These are phyloP conservation scores for Diachrysia chrysitis DNA, from an alignment of 2,888 invertebrate species.

Conservation along the genomic window DNA sequence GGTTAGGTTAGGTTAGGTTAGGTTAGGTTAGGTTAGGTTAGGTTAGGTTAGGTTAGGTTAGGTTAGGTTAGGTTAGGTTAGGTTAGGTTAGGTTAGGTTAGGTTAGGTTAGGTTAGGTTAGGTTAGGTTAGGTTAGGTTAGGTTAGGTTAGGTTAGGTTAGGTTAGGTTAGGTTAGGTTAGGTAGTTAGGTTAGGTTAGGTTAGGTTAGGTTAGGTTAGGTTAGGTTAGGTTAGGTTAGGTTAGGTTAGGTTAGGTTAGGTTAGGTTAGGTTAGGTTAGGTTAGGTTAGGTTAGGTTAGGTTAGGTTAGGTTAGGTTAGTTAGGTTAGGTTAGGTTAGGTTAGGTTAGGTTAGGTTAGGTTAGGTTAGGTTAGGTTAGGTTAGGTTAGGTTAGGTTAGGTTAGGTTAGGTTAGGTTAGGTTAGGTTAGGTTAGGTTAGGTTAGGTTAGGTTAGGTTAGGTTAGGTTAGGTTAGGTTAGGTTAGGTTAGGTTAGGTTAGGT, in stretches of 20 bases:
- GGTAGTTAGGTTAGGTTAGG: constrained; percentile 26
- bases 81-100: constrained; percentile 11
- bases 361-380: constrained; percentile 30
- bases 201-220: constrained; percentile 29
- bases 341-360: constrained; percentile 33
- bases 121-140: constrained; percentile 29
- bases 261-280: constrained; percentile 48
- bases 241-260: constrained; percentile 46
- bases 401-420: constrained; percentile 10
- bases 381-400: constrained; percentile 27
- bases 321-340: constrained; percentile 41
- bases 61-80: constrained; percentile 20
- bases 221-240: constrained; percentile 38
- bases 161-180: constrained; percentile 16
- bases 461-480: constrained; percentile 12
- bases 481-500: constrained; percentile 31
- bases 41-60: constrained; percentile 25
- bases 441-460: constrained; percentile 14
- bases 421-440: constrained; percentile 8
- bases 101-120: constrained; percentile 11
- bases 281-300: constrained; percentile 48
- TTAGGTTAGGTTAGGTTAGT: constrained; percentile 43
- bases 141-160: constrained; percentile 25
- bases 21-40: constrained; percentile 25
- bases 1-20: constrained; percentile 25